phyloP scores from a whole-genome alignment of 2,888 invertebrate genomes.

The Holacanthella duospinosa region DNA sequence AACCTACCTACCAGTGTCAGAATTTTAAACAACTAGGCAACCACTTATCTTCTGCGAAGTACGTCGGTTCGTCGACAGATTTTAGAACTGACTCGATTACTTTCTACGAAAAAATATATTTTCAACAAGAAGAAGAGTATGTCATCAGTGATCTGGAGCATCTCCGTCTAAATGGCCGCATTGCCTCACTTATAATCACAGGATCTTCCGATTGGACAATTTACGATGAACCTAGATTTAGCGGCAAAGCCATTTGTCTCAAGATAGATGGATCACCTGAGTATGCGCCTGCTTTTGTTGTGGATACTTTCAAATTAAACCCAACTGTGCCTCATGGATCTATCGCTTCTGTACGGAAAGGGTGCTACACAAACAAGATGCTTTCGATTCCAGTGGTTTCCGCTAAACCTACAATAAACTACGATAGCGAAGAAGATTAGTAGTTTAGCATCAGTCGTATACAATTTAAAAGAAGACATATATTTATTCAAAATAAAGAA shows the following conservation, averaged over 20 bases:
- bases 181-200: constrained; percentile 14
- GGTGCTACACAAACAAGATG: constrained; percentile 16
- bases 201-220: constrained; percentile 26
- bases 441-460: too few species aligned
- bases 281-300: constrained; percentile 22
- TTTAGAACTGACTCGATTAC: constrained; percentile 22
- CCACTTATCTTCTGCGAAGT: constrained; percentile 16
- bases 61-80: constrained; percentile 23
- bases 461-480: too few species aligned
- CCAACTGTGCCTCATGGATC: constrained; percentile 17
- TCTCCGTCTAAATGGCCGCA: background rate
- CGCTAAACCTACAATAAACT: too few species aligned
- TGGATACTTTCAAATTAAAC: constrained; percentile 9
- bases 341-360: constrained; percentile 24
- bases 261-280: constrained; percentile 14
- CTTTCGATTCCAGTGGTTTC: too few species aligned
- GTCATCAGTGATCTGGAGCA: constrained; percentile 12
- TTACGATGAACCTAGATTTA: constrained; percentile 20
- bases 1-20: constrained; percentile 19
- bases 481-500: too few species aligned
- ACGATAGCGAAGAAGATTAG: too few species aligned
- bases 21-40: constrained; percentile 22
- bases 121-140: constrained; percentile 31
- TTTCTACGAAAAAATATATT: constrained; percentile 24
- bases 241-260: constrained; percentile 26